Conservation (phyloP, 2,113 vertebrate species). For the Rhinolophus ferrumequinum region DNA sequence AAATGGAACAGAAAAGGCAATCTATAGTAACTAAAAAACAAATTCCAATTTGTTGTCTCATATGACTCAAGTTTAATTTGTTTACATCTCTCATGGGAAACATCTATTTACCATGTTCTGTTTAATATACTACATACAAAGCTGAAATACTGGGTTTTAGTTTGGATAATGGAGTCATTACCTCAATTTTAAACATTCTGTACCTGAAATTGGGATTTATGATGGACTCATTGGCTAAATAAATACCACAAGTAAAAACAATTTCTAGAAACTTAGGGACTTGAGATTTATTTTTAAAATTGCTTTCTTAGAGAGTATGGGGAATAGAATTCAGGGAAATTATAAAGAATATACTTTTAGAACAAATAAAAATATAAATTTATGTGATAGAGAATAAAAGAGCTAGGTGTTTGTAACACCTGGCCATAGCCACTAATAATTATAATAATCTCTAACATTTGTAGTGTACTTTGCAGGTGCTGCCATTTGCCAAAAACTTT, state of each 20-base stretch:
- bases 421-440: neutral
- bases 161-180: constrained; percentile 62
- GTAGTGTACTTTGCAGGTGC: neutral
- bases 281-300: constrained; percentile 34
- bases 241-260: constrained; percentile 50
- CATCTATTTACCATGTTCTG: constrained; percentile 20
- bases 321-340: neutral
- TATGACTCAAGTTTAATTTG: constrained; percentile 57
- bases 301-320: neutral
- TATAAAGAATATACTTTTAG: constrained; percentile 8
- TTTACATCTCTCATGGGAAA: constrained; percentile 61
- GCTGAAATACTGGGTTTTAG: constrained; percentile 59
- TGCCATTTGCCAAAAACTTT: neutral
- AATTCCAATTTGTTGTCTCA: constrained; percentile 55
- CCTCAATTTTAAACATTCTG: constrained; percentile 60
- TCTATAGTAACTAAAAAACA: constrained; percentile 12
- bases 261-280: constrained; percentile 21
- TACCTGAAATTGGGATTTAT: constrained; percentile 49
- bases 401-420: neutral
- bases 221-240: constrained; percentile 52
- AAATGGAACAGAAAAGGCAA: constrained; percentile 47
- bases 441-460: neutral
- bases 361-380: neutral
- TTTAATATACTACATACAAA: constrained; percentile 53
- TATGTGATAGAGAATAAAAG: neutral